phyloP scores from a whole-genome alignment of 1,140 invertebrate genomes.

The Zophobas atratus region DNA sequence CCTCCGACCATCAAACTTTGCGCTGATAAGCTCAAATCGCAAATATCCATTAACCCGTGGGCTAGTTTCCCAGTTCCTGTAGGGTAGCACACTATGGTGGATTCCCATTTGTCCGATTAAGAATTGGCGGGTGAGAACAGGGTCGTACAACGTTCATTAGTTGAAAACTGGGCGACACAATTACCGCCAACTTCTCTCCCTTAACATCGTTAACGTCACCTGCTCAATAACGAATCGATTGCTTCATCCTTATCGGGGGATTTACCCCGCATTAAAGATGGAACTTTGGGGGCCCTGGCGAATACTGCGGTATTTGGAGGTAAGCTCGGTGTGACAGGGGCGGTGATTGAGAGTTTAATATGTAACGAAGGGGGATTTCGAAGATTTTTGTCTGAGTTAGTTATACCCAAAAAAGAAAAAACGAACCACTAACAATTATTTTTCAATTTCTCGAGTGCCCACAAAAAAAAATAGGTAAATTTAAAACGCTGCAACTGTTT shows the following conservation, averaged over 20 bases:
- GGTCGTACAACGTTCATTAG: slow-evolving; percentile 32
- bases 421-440: too few species aligned
- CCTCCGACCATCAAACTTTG: not conserved
- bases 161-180: slow-evolving; percentile 22
- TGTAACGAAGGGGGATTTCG: not conserved
- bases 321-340: slow-evolving; percentile 26
- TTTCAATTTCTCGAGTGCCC: too few species aligned
- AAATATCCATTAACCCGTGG: slow-evolving; percentile 17
- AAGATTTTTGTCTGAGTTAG: not conserved
- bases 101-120: slow-evolving; percentile 23
- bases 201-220: slow-evolving; percentile 38
- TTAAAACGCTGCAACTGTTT: too few species aligned
- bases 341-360: not conserved
- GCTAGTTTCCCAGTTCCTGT: slow-evolving; percentile 1
- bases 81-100: not conserved
- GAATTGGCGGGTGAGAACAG: slow-evolving; percentile 10
- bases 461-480: too few species aligned
- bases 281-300: slow-evolving; percentile 11
- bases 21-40: not conserved
- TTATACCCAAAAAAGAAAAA: too few species aligned
- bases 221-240: slow-evolving; percentile 40
- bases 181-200: slow-evolving; percentile 35
- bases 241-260: slow-evolving; percentile 34
- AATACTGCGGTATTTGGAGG: slow-evolving; percentile 4
- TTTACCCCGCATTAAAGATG: slow-evolving; percentile 28